Percentiles rank a stretch among this genome's conserved stretches.
Conservation (phyloP, 2,113 vertebrate genomes). For the Phalacrocorax brasilianus region DNA sequence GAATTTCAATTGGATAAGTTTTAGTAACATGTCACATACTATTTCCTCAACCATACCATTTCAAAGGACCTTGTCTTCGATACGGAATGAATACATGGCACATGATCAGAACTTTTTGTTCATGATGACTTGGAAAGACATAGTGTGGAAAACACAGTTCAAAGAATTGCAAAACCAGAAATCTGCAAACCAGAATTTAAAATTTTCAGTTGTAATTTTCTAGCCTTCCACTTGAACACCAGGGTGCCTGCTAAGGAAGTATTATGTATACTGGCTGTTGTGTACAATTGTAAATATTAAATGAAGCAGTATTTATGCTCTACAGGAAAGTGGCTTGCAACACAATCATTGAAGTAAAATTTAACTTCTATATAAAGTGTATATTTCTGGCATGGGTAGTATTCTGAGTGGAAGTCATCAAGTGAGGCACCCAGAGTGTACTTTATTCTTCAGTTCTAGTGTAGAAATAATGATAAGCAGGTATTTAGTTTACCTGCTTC, state of each 20-base stretch:
- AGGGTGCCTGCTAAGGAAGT: neutral
- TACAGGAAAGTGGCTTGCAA: neutral
- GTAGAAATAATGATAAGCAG: neutral
- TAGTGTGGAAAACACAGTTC: neutral
- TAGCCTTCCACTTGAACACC: neutral
- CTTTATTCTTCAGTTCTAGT: neutral
- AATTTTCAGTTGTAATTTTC: neutral
- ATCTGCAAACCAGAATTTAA: neutral
- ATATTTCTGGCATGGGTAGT: neutral
- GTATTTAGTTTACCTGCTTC: neutral
- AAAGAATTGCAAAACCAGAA: constrained; percentile 16
- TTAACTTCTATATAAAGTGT: neutral
- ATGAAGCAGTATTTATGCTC: neutral
- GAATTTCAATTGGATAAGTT: neutral
- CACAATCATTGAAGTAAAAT: neutral
- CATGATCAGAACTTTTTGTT: constrained; percentile 8
- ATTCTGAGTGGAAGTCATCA: neutral
- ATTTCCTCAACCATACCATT: neutral
- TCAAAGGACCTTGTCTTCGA: neutral
- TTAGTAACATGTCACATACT: neutral
- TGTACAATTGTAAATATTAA: neutral
- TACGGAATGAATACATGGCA: neutral
- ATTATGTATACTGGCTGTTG: neutral
- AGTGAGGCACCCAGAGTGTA: neutral
- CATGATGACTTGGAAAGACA: constrained; percentile 9